phyloP scores from a whole-genome alignment of 37 sponge, comb jelly and placozoan genomes.

The Eunapius fragilis region DNA sequence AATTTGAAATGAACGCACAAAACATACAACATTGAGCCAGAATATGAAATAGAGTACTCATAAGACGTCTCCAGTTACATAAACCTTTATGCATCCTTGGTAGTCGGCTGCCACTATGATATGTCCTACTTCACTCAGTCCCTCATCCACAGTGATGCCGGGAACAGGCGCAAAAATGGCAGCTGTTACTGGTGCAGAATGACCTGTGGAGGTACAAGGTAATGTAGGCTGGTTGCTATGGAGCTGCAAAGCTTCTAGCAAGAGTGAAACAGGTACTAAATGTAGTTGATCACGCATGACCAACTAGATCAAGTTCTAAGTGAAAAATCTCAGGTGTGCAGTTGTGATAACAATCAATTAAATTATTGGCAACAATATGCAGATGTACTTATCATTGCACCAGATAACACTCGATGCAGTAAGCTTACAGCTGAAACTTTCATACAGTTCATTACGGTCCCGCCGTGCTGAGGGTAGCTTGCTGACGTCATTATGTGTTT shows the following conservation, averaged over 20 bases:
- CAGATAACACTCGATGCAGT: no score
- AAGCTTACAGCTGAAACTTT: slow-evolving; percentile 82
- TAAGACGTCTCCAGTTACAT: slow-evolving; percentile 66
- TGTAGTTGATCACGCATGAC: background rate
- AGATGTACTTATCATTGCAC: no score
- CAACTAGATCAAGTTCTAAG: background rate
- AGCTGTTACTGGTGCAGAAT: slow-evolving; percentile 82
- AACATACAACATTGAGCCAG: background rate
- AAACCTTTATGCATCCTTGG: slow-evolving; percentile 86
- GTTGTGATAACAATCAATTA: no score
- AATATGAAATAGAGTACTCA: background rate
- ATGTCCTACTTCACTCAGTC: slow-evolving; percentile 79
- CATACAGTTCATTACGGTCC: slow-evolving; percentile 91
- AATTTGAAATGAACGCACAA: background rate
- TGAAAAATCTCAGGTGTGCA: background rate
- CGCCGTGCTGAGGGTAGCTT: slow-evolving; percentile 78
- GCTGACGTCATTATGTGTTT: slow-evolving; percentile 76
- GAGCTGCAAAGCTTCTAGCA: no score
- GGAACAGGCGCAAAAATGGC: slow-evolving; percentile 95
- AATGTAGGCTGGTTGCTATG: no score
- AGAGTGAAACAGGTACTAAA: no score
- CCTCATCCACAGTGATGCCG: slow-evolving; percentile 83
- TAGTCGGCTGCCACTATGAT: slow-evolving; percentile 93
- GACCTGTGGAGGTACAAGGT: slow-evolving; percentile 46
- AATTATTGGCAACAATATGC: no score